Base-by-base conservation (phyloP, 2,113 vertebrate genomes). In the Poeciliopsis occidentalis region DNA sequence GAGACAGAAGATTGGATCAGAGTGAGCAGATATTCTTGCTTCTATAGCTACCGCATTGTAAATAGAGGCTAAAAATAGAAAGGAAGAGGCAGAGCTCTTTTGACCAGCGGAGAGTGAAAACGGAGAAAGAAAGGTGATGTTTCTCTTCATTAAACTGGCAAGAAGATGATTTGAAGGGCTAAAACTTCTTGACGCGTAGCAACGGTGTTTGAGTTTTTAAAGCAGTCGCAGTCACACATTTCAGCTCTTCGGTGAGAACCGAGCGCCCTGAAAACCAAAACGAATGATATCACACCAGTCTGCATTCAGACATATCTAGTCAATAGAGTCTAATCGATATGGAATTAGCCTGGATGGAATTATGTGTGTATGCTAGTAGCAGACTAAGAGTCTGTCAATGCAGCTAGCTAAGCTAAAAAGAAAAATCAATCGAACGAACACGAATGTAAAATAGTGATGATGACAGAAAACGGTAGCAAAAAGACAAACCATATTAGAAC, bases 1-100 rank as follows among this genome's bases (percentile, higher is more conserved):
- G 10, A 74, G 71, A 81, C 69, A 79, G 76, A 66, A 73, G 82
- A 60, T 63, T 69, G 76, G 80, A 81, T 74, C 11, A 63, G 73
- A 78, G 77, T 30, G 75, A 78, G 74, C 77, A 79, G 73, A 63
- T 82, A 34, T 19, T 80, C 78, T 79, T 73, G 87, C 80, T 85
- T 87, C 87, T 85, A 65, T 73, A 87, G 86, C 85, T 80, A 76
- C 91, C 79, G 92, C 88, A 84, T 89, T 85, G 89, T 92, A 92
- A 93, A 90, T 91, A 87, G 75, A 88, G 83, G 81, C 91, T 93
- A 92, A 90, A 93, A 92, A 93, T 93, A 93, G 91, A 89, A 85
- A 47, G 74, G 84, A 86, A 78, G 85, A 86, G 81, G 82, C 89
- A 87, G 80, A 67, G 79, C 88, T 87, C 62, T 76, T 85, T 83